Evolutionary conservation across 2,797 vertebrate genomes (phyloP), one percentile per base, ranked within the genome.

Genomic region (Hypotaenidia philippensis): DNA sequence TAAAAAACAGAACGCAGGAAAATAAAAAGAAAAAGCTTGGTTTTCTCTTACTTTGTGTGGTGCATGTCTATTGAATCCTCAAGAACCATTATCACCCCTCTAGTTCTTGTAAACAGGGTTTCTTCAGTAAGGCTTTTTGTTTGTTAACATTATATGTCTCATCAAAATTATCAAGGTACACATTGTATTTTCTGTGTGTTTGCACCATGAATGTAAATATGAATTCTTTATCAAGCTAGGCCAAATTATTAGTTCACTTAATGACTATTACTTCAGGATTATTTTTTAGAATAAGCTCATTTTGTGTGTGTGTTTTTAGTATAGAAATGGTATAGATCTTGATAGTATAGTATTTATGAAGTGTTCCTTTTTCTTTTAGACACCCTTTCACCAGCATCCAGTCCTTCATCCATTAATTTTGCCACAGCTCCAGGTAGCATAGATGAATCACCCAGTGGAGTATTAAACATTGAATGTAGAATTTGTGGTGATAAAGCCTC

Each of bases 401-500:
- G 99, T 93, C 99, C 99, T 23, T 99, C 99, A 2, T 99, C 99
- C 0, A 97, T 98, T 89, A 98, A 98, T 84, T 98, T 97, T 45
- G 92, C 97, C 5, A 98, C 97, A 29, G 38, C 97, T 83, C 96
- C 97, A 3, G 59, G 97, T 10, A 94, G 98, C 90, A 96, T 97
- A 40, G 99, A 99, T 6, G 99, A 99, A 60, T 83, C 94, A 41
- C 95, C 99, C 95, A 98, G 97, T 38, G 96, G 98, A 15, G 96
- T 98, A 11, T 97, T 99, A 91, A 99, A 97, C 95, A 98, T 99
- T 79, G 99, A 99, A 97, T 99, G 99, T 91, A 98, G 99, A 47
- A 99, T 99, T 97, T 99, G 99, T 76, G 99, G 99, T 34, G 99
- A 99, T 98, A 99, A 99, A 14, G 99, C 99, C 87, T 99, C 99